Evolutionary conservation across 2,113 vertebrate species (phyloP).

Genomic region (Micronycteris hirsuta): DNA sequence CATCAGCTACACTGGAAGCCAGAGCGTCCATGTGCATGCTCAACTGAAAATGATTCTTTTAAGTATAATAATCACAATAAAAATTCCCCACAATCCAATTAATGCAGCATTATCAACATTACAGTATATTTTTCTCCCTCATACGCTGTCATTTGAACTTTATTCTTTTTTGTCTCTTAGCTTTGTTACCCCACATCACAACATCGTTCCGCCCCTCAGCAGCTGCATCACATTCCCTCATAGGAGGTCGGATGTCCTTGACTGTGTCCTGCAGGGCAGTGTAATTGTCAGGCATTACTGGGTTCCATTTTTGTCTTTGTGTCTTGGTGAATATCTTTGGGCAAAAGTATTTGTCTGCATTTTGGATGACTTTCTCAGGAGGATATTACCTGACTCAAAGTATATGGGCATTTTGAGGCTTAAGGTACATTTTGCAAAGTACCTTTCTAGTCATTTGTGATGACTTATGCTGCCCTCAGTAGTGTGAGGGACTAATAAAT

Average conservation of each 20-base stretch:
- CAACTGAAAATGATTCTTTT: too few relatives aligned
- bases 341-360: not conserved
- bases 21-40: rapidly evolving
- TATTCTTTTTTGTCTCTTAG: too few relatives aligned
- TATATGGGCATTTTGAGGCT: not conserved
- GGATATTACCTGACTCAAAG: not conserved
- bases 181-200: too few relatives aligned
- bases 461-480: not conserved
- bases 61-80: too few relatives aligned
- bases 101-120: too few relatives aligned
- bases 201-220: too few relatives aligned
- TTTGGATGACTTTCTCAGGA: not conserved
- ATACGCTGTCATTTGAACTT: too few relatives aligned
- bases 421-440: not conserved
- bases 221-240: too few relatives aligned
- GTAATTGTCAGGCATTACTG: not conserved
- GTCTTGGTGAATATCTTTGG: not conserved
- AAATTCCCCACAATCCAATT: too few relatives aligned
- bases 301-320: not conserved
- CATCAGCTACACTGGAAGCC: too few relatives aligned
- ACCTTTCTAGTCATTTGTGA: not conserved
- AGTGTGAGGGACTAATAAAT: not conserved
- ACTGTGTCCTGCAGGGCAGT: not conserved
- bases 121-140: too few relatives aligned
- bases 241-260: too few relatives aligned